Evolutionary conservation across 2,888 invertebrate species (phyloP), one percentile per base, ranked within the genome.

Genomic region (Zonitis immaculata): DNA sequence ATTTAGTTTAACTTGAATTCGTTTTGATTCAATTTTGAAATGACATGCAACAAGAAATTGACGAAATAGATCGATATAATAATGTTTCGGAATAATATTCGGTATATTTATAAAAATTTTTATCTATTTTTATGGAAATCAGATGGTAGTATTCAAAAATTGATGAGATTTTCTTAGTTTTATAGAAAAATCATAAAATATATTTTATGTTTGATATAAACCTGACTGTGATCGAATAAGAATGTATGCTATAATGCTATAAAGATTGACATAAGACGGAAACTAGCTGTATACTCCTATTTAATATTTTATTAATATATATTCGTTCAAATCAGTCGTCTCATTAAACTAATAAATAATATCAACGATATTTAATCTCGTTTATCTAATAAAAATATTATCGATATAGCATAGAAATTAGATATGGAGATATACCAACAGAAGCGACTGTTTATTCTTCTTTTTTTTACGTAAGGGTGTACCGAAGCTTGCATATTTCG

Each of bases 11-110:
- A 48, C 50, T 54, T 58, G 59, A 59, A 61, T 57, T 54, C 58
- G 20, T 59, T 58, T 58, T 51, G 58, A 64, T 63, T 64, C 64
- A 65, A 65, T 63, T 60, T 58, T 49, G 54, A 42, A 57, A 57
- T 57, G 61, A 57, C 66, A 65, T 64, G 66, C 52, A 32, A 56
- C 42, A 35, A 47, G 50, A 53, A 53, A 52, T 56, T 50, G 48
- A 25, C 39, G 22, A 16, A 50, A 18, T 12, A 11, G 20, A 49
- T 56, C 49, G 49, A 56, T 48, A 20, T 14, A 16, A 16, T 35
- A 8, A 3, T n/a, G 11, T 39, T 2, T 20, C 4, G 39, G 20
- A 39, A 39, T 39, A 39, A 39, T 20, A 39, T 39, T 16, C 5
- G 5, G 22, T 4, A 35, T 16, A 16, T 35, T 20, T 3, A 20